Evolutionary conservation across 2,888 invertebrate species (phyloP).

Genomic region (Candidula unifasciata): DNA sequence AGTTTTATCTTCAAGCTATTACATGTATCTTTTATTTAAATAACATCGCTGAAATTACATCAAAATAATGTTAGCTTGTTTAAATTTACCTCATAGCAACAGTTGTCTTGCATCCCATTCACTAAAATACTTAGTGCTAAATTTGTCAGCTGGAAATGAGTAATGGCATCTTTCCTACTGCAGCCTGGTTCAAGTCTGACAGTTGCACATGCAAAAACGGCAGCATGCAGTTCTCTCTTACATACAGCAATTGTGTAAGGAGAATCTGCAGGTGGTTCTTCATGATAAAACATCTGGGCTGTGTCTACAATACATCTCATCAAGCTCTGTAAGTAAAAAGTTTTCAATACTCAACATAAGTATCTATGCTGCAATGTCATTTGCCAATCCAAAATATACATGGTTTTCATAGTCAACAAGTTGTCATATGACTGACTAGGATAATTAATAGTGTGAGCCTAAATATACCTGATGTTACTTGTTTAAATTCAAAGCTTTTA

Average conservation of each 20-base stretch:
- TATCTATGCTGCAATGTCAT: background rate
- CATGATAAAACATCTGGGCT: slow-evolving; percentile 11
- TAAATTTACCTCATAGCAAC: slow-evolving; percentile 23
- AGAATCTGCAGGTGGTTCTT: slow-evolving; percentile 7
- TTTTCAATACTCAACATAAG: background rate
- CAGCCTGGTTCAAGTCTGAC: slow-evolving; percentile 27
- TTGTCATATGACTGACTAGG: too few relatives aligned
- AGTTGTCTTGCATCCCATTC: slow-evolving; percentile 1
- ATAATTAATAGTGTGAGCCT: too few relatives aligned
- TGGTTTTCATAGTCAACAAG: background rate
- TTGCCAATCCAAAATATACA: background rate
- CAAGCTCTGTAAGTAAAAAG: slow-evolving; percentile 15
- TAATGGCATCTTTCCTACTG: slow-evolving; percentile 34
- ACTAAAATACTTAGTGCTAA: slow-evolving; percentile 27
- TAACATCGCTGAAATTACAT: background rate
- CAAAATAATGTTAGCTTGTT: background rate
- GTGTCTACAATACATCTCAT: slow-evolving; percentile 31
- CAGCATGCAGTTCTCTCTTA: slow-evolving; percentile 19
- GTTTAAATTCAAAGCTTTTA: too few relatives aligned
- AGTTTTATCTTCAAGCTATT: too few relatives aligned
- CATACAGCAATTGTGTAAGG: background rate
- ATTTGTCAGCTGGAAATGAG: slow-evolving; percentile 41
- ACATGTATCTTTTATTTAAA: too few relatives aligned
- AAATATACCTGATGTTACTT: too few relatives aligned
- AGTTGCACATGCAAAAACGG: slow-evolving; percentile 28